Evolutionary conservation across 2,797 vertebrate genomes (phyloP).

Genomic region (Cuculus canorus): DNA sequence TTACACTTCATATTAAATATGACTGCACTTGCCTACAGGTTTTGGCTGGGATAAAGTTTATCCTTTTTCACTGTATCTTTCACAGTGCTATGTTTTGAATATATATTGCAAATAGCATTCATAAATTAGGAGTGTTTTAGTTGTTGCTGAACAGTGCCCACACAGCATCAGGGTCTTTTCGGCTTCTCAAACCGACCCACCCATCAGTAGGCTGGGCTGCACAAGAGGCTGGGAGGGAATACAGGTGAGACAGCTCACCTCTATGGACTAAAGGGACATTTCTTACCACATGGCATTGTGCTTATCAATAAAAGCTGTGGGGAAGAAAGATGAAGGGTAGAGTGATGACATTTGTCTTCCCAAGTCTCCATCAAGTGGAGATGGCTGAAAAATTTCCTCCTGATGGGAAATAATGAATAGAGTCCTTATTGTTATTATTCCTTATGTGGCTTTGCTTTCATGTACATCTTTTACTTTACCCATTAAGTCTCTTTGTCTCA

Average conservation of each 20-base stretch:
- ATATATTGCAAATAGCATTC: not conserved
- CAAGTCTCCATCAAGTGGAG: accelerated
- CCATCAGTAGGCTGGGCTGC: accelerated
- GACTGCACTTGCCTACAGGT: not conserved
- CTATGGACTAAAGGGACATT: not conserved
- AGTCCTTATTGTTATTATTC: not conserved
- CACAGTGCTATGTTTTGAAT: accelerated
- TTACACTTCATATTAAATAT: not conserved
- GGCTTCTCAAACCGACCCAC: not conserved
- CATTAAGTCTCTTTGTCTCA: not conserved
- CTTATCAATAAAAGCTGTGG: not conserved
- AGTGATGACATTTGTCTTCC: accelerated
- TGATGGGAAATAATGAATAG: accelerated
- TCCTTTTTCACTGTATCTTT: not conserved
- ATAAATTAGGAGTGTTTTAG: not conserved
- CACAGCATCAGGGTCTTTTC: not conserved
- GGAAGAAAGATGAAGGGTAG: not conserved
- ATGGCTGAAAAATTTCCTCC: not conserved
- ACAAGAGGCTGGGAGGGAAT: not conserved
- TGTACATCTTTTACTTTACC: accelerated
- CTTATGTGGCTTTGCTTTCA: not conserved
- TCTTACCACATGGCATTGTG: accelerated
- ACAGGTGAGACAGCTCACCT: not conserved
- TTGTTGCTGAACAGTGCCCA: not conserved
- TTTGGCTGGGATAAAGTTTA: not conserved